Evolutionary conservation across 2,113 vertebrate genomes (phyloP), one percentile per base, ranked within the genome.

Genomic region (Porphyrio hochstetteri): DNA sequence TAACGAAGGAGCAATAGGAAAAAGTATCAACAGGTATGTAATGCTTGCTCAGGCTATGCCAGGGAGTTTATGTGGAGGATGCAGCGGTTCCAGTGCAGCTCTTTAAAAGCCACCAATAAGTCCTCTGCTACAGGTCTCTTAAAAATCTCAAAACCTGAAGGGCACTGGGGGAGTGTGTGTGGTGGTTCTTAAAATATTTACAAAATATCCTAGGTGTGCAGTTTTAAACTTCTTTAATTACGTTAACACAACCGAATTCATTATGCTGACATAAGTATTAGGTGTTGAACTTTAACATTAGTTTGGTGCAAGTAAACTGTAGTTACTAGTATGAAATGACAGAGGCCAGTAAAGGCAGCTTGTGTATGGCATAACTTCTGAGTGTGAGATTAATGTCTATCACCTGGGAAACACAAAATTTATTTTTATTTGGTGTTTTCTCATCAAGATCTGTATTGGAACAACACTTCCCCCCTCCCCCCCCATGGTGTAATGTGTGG

Each of bases 1-100:
- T 17, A 8, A 9, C 0, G 5, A 55, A 57, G 75, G 25, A 33
- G 4, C 15, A 4, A 0, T 5, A 27, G 71, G 35, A 29, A 23
- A 4, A 52, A 38, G 50, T 4, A 0, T 8, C 55, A 1, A 31
- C 25, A n/a, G 55, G 5, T 31, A 7, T 7, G 13, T 24, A 4
- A 7, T 2, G 3, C 33, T 35, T 44, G 13, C 57, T 16, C 11
- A 1, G 7, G 52, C 44, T 56, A 1, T 21, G 6, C 25, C 2
- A 0, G 38, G 55, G 19, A 52, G 77, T 42, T 25, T 92, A 7
- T 2, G 2, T 8, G 55, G 57, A 57, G 35, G 10, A 48, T 55
- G 12, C 46, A 3, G 61, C 46, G 4, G 40, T 12, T 65, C 33
- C 12, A 5, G 14, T 7, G 52, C 53, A 3, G 52, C 42, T 16